Evolutionary conservation across 2,888 invertebrate genomes (phyloP).

Genomic region (Elmis aenea): DNA sequence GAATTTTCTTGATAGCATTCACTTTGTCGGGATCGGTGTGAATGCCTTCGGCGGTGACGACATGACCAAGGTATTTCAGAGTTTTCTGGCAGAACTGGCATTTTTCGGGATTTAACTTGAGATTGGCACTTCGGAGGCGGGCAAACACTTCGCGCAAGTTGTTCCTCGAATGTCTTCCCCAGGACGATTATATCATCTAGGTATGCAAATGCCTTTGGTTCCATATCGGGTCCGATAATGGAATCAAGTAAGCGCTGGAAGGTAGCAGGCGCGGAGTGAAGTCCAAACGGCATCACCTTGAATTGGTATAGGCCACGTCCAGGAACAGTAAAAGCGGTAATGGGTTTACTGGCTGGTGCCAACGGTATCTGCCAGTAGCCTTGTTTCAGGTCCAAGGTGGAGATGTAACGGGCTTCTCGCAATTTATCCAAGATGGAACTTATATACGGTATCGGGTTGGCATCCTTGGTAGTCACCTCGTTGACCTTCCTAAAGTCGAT

Average conservation of each 20-base stretch:
- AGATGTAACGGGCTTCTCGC: too few species aligned
- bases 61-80: not conserved
- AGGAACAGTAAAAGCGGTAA: slow-evolving; percentile 29
- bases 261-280: slow-evolving; percentile 9
- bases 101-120: not conserved
- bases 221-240: slow-evolving; percentile 4
- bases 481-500: slow-evolving; percentile 28
- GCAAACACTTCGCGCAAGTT: not conserved
- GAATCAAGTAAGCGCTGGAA: slow-evolving; percentile 16
- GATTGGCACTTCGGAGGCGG: not conserved
- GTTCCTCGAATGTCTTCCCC: not conserved
- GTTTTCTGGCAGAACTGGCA: not conserved
- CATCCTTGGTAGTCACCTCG: slow-evolving; percentile 19
- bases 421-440: slow-evolving; percentile 25
- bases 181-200: slow-evolving; percentile 3
- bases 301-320: slow-evolving; percentile 14
- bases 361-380: slow-evolving; percentile 29
- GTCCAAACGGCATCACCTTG: slow-evolving; percentile 5
- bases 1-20: slow-evolving; percentile 12
- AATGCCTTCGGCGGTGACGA: slow-evolving; percentile 18
- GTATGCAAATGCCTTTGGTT: not conserved
- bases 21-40: slow-evolving; percentile 24
- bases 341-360: slow-evolving; percentile 11
- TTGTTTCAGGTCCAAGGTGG: too few species aligned
- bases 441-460: slow-evolving; percentile 24